phyloP scores from a whole-genome alignment of 2,888 invertebrate species.

The Caenorhabditis japonica region DNA sequence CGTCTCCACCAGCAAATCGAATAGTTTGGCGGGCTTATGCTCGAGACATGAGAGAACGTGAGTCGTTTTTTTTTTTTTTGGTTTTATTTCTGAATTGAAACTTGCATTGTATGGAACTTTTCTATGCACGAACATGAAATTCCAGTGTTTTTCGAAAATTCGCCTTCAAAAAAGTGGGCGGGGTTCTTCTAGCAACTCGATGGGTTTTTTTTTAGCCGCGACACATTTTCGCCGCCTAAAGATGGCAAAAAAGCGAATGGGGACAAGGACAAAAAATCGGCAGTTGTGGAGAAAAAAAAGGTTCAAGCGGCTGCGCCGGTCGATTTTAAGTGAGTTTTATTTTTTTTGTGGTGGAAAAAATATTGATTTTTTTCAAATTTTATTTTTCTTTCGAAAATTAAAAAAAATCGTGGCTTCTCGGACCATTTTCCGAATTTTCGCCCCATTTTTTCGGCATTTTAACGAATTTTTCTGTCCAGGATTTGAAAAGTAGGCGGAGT shows the following conservation, averaged over 20 bases:
- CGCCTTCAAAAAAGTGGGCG: too few species aligned
- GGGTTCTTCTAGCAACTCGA: too few species aligned
- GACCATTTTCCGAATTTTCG: too few species aligned
- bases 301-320: constrained; percentile 55
- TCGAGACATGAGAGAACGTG: constrained; percentile 58
- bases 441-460: too few species aligned
- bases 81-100: neutral
- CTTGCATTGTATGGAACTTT: neutral
- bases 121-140: too few species aligned
- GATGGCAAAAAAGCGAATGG: constrained; percentile 36
- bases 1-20: constrained; percentile 62
- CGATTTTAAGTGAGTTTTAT: constrained; percentile 53
- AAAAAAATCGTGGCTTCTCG: neutral
- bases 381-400: neutral
- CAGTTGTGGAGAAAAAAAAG: constrained; percentile 42
- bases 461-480: too few species aligned
- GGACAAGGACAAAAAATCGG: constrained; percentile 18
- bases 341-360: too few species aligned
- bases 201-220: constrained; percentile 41
- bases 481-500: too few species aligned
- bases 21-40: constrained; percentile 59
- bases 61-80: too few species aligned
- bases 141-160: too few species aligned
- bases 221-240: constrained; percentile 62
- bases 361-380: neutral